Conservation (phyloP, 2,113 vertebrate genomes). For the Coregonus clupeaformis region DNA sequence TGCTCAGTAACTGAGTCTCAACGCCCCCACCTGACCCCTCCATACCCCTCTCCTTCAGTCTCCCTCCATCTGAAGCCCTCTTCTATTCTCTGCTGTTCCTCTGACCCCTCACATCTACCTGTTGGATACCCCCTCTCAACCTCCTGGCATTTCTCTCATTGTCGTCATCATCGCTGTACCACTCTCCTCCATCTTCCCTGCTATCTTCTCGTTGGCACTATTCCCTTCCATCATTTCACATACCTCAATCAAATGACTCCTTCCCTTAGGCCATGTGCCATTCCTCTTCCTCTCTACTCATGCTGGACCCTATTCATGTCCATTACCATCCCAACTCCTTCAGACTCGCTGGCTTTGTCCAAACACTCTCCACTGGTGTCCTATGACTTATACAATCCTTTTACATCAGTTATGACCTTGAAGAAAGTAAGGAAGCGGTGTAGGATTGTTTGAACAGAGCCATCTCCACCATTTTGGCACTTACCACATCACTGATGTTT, state of each 20-base stretch:
- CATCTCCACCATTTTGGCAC: neutral
- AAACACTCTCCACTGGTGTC: constrained; percentile 48
- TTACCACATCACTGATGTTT: constrained; percentile 30
- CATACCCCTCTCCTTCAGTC: constrained; percentile 11
- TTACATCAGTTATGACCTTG: constrained; percentile 44
- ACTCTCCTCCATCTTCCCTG: constrained; percentile 45
- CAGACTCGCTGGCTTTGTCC: constrained; percentile 37
- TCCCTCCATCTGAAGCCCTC: constrained; percentile 44
- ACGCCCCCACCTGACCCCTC: constrained; percentile 31
- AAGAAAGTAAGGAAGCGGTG: constrained; percentile 28
- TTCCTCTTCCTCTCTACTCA: constrained; percentile 23
- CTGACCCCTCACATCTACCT: neutral
- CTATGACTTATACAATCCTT: constrained; percentile 64
- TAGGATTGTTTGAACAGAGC: constrained; percentile 32
- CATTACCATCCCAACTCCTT: no score
- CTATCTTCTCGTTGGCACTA: neutral
- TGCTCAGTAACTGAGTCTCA: constrained; percentile 96
- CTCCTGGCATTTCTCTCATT: constrained; percentile 12
- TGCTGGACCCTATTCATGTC: constrained; percentile 8
- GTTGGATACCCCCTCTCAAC: neutral
- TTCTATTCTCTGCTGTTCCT: constrained; percentile 5
- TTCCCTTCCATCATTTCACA: constrained; percentile 37
- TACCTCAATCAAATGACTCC: constrained; percentile 47
- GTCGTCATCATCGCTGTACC: constrained; percentile 31
- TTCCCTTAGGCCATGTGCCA: constrained; percentile 36